Evolutionary conservation across 2,888 invertebrate species (phyloP), one percentile per base, ranked within the genome.

Genomic region (Apamea sordens): DNA sequence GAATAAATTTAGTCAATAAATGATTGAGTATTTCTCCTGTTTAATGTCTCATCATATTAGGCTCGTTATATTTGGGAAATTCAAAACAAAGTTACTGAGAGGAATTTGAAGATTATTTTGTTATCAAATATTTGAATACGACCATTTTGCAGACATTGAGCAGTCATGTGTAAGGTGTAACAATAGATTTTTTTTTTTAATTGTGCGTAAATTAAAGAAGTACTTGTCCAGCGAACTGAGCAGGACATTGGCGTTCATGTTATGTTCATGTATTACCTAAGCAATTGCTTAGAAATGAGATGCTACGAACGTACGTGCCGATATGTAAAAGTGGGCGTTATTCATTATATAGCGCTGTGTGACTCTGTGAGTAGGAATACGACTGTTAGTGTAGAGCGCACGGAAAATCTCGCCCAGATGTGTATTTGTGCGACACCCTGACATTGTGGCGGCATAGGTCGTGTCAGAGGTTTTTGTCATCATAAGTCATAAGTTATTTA

Each of bases 11-110:
- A 85, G 61, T 73, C 63, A 73, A 69, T 71, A 65, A 79, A 64
- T 73, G 73, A 79, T 76, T 73, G 36, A 64, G 65, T 86, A 73
- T 83, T 86, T 59, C 71, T 76, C 28, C 50, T 81, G 72, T 85
- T 80, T 76, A 80, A 83, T 82, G 71, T 75, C 63, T 44, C 53
- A 41, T 74, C 75, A 68, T 63, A 63, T 84, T 71, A 75, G 61
- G 65, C 41, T 67, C 70, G 68, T 79, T 69, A 70, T 56, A 63
- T 63, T 64, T 47, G 44, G 44, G 28, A 72, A 80, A 80, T 78
- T 86, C 0, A 24, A 61, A 67, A 68, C 13, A 50, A 77, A 77
- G 10, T 69, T 70, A 15, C 36, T 59, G 36, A 41, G 63, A 69
- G n/a, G 24, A 53, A 61, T 41, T 67, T 21, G 24, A 36, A 65